Percentiles rank a stretch among this genome's conserved stretches.
Conservation (phyloP, 2,888 invertebrate species). For the Amphimallon solstitiale region DNA sequence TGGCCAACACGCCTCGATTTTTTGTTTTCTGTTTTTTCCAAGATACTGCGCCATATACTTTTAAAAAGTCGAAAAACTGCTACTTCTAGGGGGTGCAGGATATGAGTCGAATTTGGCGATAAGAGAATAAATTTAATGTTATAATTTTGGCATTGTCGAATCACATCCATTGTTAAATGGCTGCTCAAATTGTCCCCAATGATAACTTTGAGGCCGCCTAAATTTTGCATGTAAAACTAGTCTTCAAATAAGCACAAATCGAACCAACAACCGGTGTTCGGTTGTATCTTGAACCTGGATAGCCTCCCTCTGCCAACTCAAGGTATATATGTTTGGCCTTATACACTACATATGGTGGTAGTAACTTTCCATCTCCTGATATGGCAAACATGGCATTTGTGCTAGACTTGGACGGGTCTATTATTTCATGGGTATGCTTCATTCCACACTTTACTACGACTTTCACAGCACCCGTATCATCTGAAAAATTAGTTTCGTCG, state of each 20-base stretch:
- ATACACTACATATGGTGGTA: constrained; percentile 43
- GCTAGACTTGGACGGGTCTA: constrained; percentile 42
- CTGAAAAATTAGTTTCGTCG: constrained; percentile 57
- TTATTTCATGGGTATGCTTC: constrained; percentile 53
- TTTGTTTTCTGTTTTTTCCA: too few relatives aligned
- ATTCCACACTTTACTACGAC: constrained; percentile 49
- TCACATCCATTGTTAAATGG: constrained; percentile 45
- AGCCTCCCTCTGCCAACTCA: constrained; percentile 40
- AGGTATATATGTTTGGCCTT: constrained; percentile 41
- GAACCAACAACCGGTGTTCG: constrained; percentile 2
- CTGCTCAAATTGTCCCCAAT: constrained; percentile 51
- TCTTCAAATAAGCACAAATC: too few relatives aligned
- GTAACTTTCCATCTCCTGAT: constrained; percentile 38
- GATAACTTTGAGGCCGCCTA: too few relatives aligned
- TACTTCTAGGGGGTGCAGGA: too few relatives aligned
- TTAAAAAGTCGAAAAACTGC: too few relatives aligned
- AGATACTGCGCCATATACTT: too few relatives aligned
- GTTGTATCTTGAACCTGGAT: constrained; percentile 39
- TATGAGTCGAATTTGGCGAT: too few relatives aligned
- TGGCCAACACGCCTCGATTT: too few relatives aligned
- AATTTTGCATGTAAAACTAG: too few relatives aligned
- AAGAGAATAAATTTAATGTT: constrained; percentile 49
- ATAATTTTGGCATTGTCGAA: constrained; percentile 47
- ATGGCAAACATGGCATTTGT: constrained; percentile 43
- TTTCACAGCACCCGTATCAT: constrained; percentile 55